Percentiles rank a stretch among this genome's conserved stretches.
phyloP scores from a whole-genome alignment of 2,113 vertebrate species.

The Nanger granti region DNA sequence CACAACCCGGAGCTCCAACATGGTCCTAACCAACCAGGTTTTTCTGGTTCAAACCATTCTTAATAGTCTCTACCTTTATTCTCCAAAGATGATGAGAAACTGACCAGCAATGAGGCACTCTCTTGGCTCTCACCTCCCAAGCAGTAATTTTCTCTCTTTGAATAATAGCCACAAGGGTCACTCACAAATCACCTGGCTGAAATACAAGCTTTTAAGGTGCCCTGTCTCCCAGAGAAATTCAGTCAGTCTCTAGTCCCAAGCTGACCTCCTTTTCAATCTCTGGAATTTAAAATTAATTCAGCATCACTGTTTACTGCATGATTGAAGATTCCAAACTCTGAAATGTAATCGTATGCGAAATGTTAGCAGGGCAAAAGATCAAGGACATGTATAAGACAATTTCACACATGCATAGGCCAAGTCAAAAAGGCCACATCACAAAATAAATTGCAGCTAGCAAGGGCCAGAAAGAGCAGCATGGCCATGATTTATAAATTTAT shows the following conservation, averaged over 20 bases:
- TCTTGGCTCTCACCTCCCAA: neutral
- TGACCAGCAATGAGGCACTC: neutral
- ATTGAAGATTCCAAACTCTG: constrained; percentile 53
- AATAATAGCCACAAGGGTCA: neutral
- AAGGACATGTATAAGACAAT: constrained; percentile 60
- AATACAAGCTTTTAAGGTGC: neutral
- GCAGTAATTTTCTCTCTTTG: neutral
- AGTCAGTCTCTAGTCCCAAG: neutral
- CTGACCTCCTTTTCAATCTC: constrained; percentile 48
- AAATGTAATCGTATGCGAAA: constrained; percentile 65
- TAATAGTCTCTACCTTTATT: neutral
- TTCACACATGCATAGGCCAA: constrained; percentile 43
- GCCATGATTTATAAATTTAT: constrained; percentile 32
- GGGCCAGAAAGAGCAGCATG: constrained; percentile 33
- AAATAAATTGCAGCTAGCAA: constrained; percentile 56
- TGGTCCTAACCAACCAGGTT: neutral
- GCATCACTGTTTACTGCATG: constrained; percentile 17
- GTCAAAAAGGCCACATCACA: constrained; percentile 56
- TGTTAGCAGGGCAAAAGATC: constrained; percentile 62
- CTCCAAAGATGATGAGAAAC: neutral
- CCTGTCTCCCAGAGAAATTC: constrained; percentile 5
- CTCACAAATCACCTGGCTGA: neutral
- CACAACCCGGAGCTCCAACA: neutral
- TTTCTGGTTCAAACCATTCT: neutral
- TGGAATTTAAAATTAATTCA: constrained; percentile 61